Base-by-base conservation (phyloP, 2,888 invertebrate species). In the Pocota personata region DNA sequence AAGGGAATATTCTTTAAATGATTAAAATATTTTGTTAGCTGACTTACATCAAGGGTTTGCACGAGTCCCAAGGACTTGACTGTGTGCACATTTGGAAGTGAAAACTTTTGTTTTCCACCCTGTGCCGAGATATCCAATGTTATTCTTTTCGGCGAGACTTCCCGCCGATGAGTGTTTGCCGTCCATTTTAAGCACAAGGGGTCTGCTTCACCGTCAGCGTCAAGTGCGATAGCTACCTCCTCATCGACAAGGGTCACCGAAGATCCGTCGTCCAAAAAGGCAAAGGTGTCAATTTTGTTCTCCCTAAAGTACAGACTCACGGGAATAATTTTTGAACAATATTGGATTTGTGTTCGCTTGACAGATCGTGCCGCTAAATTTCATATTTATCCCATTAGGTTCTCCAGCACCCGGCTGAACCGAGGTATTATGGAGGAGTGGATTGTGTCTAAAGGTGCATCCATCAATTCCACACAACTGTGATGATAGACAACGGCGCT, bases 361-460 rank as follows among this genome's bases (percentile, higher is more conserved):
- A 10, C 19, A 6, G 8, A 37, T 50, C n/a, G 72, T 72, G 1
- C 60, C 60, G 16, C 60, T 73, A 35, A 24, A 24, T 7, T 14
- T 12, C 2, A 6, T 35, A 16, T 35, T 4, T 52, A 16, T 32
- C 66, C 58, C 48, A 66, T 57, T 27, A 27, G 27, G 27, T 27
- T 27, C 27, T 3, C 27, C 24, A 60, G 32, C 19, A 24, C 46
- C 19, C 24, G 14, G 8, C 27, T 58, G 32, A 30, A 14, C 12
- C 12, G 50, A 5, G 19, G 55, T 30, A 10, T 4, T 57, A 43
- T 87, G 82, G 8, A 87, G 46, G 8, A 87, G 58, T 0, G 77
- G 40, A 27, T 87, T 62, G 40, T 87, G 87, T 1, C 71, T 69
- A 37, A 43, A 72, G 8, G 50, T 76, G 16, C 82, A 79, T 21